Evolutionary conservation across 2,888 invertebrate genomes (phyloP).

Genomic region (Tromatobia lineatoria): DNA sequence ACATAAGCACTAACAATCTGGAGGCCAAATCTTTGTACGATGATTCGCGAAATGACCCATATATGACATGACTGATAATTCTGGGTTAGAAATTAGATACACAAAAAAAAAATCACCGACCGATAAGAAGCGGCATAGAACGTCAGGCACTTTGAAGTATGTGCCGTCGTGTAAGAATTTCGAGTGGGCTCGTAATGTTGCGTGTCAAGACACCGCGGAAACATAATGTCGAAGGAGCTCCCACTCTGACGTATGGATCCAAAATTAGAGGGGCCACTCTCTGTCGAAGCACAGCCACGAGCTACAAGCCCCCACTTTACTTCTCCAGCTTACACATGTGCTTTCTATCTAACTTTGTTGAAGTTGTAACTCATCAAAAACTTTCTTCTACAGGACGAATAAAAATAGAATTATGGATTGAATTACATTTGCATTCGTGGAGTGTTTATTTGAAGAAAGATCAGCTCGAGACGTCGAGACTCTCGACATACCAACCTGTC

Average conservation of each 20-base stretch:
- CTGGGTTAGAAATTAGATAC: not conserved
- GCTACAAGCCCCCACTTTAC: not conserved
- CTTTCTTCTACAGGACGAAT: not conserved
- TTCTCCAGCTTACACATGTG: not conserved
- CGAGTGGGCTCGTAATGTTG: slow-evolving; percentile 15
- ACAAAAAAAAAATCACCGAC: not conserved
- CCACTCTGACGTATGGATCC: slow-evolving; percentile 39
- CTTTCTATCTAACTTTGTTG: not conserved
- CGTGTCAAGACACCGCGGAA: slow-evolving; percentile 33
- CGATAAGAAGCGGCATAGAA: slow-evolving; percentile 17
- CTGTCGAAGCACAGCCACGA: not conserved
- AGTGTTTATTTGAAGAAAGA: slow-evolving; percentile 16
- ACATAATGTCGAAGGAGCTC: slow-evolving; percentile 32
- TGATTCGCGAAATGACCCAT: not conserved
- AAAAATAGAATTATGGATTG: slow-evolving; percentile 41
- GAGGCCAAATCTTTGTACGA: no score
- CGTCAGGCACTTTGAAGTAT: slow-evolving; percentile 16
- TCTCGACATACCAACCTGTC: not conserved
- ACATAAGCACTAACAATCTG: no score
- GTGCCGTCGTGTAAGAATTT: slow-evolving; percentile 27
- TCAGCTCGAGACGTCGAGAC: not conserved
- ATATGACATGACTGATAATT: not conserved
- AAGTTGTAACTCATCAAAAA: not conserved
- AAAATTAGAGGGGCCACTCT: slow-evolving; percentile 53
- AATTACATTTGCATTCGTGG: slow-evolving; percentile 28